Evolutionary conservation across 2,113 vertebrate genomes (phyloP).

Genomic region (Epinephelus cyanopodus): DNA sequence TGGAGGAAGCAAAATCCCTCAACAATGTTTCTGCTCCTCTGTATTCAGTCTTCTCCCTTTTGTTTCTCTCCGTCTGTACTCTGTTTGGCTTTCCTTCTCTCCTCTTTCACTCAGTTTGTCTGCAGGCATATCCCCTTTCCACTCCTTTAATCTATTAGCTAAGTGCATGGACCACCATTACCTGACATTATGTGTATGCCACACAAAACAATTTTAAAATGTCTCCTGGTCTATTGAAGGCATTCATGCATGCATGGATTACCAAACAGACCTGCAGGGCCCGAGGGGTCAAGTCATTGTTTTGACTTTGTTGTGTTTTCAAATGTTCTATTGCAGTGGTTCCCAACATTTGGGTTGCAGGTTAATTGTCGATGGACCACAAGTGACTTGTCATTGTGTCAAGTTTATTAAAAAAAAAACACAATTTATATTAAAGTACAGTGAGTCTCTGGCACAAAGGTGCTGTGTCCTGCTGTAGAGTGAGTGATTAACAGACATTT

Average conservation of each 20-base stretch:
- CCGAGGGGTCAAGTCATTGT: not conserved
- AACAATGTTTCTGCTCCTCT: not conserved
- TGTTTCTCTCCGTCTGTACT: not conserved
- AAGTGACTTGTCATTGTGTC: too few species aligned
- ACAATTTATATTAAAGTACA: too few species aligned
- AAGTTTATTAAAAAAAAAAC: too few species aligned
- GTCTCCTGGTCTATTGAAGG: not conserved
- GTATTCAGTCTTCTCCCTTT: not conserved
- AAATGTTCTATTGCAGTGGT: not conserved
- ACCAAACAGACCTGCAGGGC: not conserved
- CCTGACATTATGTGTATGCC: not conserved
- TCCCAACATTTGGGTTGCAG: too few species aligned
- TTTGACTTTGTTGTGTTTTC: not conserved
- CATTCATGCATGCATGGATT: not conserved
- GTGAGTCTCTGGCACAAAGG: too few species aligned
- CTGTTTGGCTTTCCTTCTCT: not conserved
- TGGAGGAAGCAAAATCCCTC: slow-evolving; percentile 8
- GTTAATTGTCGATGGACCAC: too few species aligned
- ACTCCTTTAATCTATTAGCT: not conserved
- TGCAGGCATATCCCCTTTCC: not conserved
- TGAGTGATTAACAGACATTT: too few species aligned
- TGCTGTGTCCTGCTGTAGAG: too few species aligned
- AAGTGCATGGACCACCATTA: not conserved
- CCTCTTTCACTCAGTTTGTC: not conserved
- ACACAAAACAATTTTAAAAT: not conserved